These are phyloP conservation scores for Pristionchus entomophagus DNA, from an alignment of 2,888 invertebrate genomes.

Conservation along the genomic window DNA sequence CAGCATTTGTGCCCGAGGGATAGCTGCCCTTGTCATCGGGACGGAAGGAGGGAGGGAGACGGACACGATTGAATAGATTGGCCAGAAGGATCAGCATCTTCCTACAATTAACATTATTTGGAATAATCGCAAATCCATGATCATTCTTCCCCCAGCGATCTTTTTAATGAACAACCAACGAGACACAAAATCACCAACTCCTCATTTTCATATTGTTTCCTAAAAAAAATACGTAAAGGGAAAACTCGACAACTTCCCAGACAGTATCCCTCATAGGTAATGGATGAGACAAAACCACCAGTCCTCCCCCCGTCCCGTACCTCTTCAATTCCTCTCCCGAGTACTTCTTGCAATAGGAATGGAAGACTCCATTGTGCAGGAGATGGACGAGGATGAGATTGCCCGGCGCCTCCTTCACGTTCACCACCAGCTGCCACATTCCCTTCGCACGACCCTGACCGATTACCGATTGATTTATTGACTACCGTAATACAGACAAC, in stretches of 20 bases:
- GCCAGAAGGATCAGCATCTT: constrained; percentile 67
- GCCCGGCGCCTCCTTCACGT: constrained; percentile 67
- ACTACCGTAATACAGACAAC: not conserved
- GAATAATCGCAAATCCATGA: too few relatives aligned
- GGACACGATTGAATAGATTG: constrained; percentile 69
- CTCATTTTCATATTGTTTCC: not conserved
- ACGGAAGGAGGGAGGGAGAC: constrained; percentile 64
- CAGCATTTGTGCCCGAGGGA: constrained; percentile 50
- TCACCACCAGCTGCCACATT: constrained; percentile 68
- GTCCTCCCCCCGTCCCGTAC: not conserved
- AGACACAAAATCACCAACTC: not conserved
- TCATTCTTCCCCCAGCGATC: too few relatives aligned
- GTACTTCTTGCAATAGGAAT: constrained; percentile 61
- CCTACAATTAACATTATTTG: constrained; percentile 3
- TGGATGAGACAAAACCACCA: not conserved
- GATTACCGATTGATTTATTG: not conserved
- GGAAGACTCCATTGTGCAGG: constrained; percentile 70
- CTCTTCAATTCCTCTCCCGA: constrained; percentile 58
- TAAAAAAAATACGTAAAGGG: too few relatives aligned
- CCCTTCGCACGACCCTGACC: constrained; percentile 66
- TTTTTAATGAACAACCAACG: not conserved
- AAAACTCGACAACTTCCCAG: too few relatives aligned
- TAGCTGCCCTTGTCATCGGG: constrained; percentile 58
- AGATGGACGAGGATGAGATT: constrained; percentile 72
- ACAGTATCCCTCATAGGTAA: too few relatives aligned